Evolutionary conservation across 2,888 invertebrate genomes (phyloP).

Genomic region (Athalia cordata): DNA sequence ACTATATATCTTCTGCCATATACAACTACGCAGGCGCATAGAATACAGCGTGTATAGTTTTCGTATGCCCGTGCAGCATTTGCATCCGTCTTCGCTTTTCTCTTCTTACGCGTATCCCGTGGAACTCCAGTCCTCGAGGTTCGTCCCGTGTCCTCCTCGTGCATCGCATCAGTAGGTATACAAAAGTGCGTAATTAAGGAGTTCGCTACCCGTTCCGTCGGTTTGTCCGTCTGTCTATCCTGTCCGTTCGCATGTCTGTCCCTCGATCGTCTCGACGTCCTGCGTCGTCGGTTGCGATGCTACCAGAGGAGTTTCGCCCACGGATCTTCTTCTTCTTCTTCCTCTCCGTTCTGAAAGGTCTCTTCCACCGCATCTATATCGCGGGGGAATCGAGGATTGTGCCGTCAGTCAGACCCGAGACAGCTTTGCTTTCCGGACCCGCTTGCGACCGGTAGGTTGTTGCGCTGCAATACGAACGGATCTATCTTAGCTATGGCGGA

Average conservation of each 20-base stretch:
- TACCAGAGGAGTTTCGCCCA: too few relatives aligned
- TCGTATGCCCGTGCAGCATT: slow-evolving; percentile 4
- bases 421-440: slow-evolving; percentile 50
- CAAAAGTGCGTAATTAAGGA: slow-evolving; percentile 71
- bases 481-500: slow-evolving; percentile 49
- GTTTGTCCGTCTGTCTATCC: neutral
- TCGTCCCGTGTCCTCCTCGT: slow-evolving; percentile 29
- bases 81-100: slow-evolving; percentile 45
- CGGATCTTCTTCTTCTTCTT: slow-evolving; percentile 21
- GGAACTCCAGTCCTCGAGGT: slow-evolving; percentile 43
- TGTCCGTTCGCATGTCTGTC: slow-evolving; percentile 48
- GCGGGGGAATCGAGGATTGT: slow-evolving; percentile 63
- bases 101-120: slow-evolving; percentile 48
- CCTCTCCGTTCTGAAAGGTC: neutral
- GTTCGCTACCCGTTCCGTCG: slow-evolving; percentile 39
- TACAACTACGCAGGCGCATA: too few relatives aligned
- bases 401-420: slow-evolving; percentile 67
- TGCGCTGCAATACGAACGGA: slow-evolving; percentile 48
- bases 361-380: slow-evolving; percentile 4
- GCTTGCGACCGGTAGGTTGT: neutral
- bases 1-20: too few relatives aligned
- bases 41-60: too few relatives aligned
- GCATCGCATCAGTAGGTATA: slow-evolving; percentile 48
- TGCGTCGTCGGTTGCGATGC: too few relatives aligned
- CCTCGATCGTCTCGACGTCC: neutral